Conservation (phyloP, 2,888 invertebrate species). For the Sphinx pinastri region DNA sequence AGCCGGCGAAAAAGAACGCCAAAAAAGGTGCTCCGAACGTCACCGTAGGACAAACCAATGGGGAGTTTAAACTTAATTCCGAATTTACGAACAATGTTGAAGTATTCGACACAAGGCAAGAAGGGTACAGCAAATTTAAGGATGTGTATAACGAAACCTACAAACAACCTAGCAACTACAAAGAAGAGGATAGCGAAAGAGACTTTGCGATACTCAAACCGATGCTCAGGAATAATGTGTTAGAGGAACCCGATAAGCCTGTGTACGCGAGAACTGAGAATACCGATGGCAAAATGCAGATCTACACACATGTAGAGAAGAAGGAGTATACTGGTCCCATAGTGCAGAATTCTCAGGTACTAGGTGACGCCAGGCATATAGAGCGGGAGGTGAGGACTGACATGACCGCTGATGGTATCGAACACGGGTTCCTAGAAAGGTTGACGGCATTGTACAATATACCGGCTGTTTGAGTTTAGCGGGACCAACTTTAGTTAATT, state of each 20-base stretch:
- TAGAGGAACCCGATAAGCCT: slow-evolving; percentile 42
- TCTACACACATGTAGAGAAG: slow-evolving; percentile 68
- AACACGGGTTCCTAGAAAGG: slow-evolving; percentile 66
- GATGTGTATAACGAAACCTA: slow-evolving; percentile 49
- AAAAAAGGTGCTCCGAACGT: slow-evolving; percentile 67
- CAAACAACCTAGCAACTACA: slow-evolving; percentile 38
- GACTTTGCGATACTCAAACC: slow-evolving; percentile 58
- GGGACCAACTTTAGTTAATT: slow-evolving; percentile 14
- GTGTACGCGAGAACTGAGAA: slow-evolving; percentile 49
- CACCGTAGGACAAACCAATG: slow-evolving; percentile 55
- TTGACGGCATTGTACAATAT: slow-evolving; percentile 72
- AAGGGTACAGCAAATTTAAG: slow-evolving; percentile 57
- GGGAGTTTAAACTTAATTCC: slow-evolving; percentile 48
- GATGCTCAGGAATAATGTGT: slow-evolving; percentile 44
- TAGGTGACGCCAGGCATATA: slow-evolving; percentile 59
- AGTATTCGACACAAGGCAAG: slow-evolving; percentile 46
- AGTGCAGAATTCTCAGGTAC: slow-evolving; percentile 45
- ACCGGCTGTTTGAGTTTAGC: slow-evolving; percentile 52
- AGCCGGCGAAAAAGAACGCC: slow-evolving; percentile 38
- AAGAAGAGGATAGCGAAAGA: slow-evolving; percentile 50
- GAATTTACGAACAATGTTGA: slow-evolving; percentile 52
- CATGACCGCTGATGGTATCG: slow-evolving; percentile 58
- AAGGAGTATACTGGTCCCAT: slow-evolving; percentile 50
- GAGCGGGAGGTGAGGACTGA: slow-evolving; percentile 58
- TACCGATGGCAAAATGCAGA: slow-evolving; percentile 70